Evolutionary conservation across 2,888 invertebrate species (phyloP), one percentile per base, ranked within the genome.

Genomic region (Theodoxus fluviatilis): DNA sequence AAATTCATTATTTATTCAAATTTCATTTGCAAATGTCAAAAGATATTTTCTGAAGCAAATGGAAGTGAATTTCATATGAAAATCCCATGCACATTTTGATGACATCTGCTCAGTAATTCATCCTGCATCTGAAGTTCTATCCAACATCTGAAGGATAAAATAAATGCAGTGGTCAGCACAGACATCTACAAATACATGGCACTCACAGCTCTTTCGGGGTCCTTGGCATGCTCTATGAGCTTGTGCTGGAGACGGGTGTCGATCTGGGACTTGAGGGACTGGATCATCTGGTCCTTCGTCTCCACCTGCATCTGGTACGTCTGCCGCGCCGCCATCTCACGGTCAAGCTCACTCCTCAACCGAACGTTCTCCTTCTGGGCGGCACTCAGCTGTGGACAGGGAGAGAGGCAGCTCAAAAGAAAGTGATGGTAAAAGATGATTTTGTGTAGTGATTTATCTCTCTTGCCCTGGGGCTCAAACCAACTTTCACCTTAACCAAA

Each of bases 301-400:
- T 85, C 84, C 3, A 84, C 74, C 74, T 85, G 85, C 67, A 85
- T 74, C 71, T 83, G 83, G 22, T 84, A 73, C 1, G 82, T 83
- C 72, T 85, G 85, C 49, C 84, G 73, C 4, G 80, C 75, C 15
- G 81, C 77, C 12, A 82, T 75, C 73, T 84, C 84, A 9, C 84
- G 78, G 61, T 86, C 86, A 38, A 85, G 70, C 71, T 85, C 85
- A 57, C 78, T 75, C 4, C 84, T 74, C 49, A 85, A 71, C 61
- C 80, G 78, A 47, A 79, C 73, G 73, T 86, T 86, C 71, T 86
- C 85, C 69, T 85, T 84, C 75, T 86, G 85, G 43, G 85, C 61
- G n/a, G 74, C 75, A 70, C 77, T 78, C 73, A 85, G 73, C 84
- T 85, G 78, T 33, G 75, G 76, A 43, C 38, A 69, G 12, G 35